phyloP scores from a whole-genome alignment of 2,888 invertebrate species.

The Chrysotoxum bicinctum region DNA sequence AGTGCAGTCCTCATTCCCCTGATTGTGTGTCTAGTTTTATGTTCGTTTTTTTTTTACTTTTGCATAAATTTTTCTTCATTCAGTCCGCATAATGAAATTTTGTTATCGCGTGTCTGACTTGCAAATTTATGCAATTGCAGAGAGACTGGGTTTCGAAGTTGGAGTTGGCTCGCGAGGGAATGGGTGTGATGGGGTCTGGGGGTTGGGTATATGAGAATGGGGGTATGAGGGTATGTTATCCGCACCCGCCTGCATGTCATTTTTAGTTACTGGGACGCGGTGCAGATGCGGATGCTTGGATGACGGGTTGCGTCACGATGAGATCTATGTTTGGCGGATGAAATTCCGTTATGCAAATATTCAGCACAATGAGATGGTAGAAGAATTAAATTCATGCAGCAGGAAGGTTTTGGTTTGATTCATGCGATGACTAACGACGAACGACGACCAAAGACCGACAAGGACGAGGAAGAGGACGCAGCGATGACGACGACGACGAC shows the following conservation, averaged over 20 bases:
- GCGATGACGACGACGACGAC: not conserved
- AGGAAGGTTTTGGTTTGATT: conserved; percentile 58
- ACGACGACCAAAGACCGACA: not conserved
- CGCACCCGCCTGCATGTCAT: conserved; percentile 47
- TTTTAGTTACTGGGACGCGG: conserved; percentile 47
- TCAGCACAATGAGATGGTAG: conserved; percentile 30
- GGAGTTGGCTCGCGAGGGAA: not conserved
- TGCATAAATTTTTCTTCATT: conserved; percentile 63
- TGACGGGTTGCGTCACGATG: conserved; percentile 67
- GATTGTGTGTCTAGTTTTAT: conserved; percentile 5
- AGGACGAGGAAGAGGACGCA: not conserved
- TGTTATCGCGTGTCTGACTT: conserved; percentile 70
- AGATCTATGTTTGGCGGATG: conserved; percentile 54
- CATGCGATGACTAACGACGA: conserved; percentile 38
- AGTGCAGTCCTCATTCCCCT: not conserved
- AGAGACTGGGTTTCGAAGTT: not conserved
- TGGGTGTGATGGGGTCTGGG: not conserved
- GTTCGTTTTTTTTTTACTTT: conserved; percentile 11
- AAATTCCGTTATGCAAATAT: conserved; percentile 46
- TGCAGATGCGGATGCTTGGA: conserved; percentile 53
- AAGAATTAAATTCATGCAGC: conserved; percentile 39
- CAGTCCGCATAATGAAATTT: conserved; percentile 66
- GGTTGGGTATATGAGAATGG: not conserved
- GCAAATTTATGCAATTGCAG: conserved; percentile 67
- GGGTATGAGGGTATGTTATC: not conserved